These are phyloP conservation scores for Stenoptilia bipunctidactyla DNA, from an alignment of 2,888 invertebrate genomes.

Conservation along the genomic window DNA sequence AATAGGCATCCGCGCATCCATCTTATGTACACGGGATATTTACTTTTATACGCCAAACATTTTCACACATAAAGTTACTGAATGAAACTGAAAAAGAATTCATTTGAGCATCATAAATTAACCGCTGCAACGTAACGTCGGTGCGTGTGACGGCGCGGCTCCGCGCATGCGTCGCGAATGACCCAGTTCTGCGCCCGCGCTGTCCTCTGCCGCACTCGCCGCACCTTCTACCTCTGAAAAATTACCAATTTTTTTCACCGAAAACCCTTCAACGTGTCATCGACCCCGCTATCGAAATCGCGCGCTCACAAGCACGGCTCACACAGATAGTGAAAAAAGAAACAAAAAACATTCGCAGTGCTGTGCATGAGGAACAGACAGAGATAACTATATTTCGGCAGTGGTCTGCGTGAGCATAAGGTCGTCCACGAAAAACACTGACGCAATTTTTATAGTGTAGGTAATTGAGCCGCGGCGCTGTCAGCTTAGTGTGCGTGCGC, in stretches of 20 bases:
- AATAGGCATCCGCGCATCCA: too few relatives aligned
- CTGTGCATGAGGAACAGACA: constrained; percentile 60
- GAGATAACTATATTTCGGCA: constrained; percentile 67
- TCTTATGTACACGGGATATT: too few relatives aligned
- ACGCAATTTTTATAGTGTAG: constrained; percentile 70
- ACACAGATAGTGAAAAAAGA: constrained; percentile 45
- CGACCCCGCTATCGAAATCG: constrained; percentile 69
- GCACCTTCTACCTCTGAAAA: constrained; percentile 44
- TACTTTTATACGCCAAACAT: too few relatives aligned
- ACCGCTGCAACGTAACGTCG: neutral
- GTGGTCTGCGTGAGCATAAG: constrained; percentile 51
- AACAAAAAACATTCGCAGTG: constrained; percentile 52
- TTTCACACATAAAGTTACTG: neutral
- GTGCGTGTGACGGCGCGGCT: neutral
- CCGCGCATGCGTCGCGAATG: constrained; percentile 34
- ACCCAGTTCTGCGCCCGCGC: constrained; percentile 31
- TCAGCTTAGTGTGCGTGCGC: constrained; percentile 63
- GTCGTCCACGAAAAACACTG: constrained; percentile 68
- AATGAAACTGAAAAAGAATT: neutral
- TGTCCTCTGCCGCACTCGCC: constrained; percentile 27
- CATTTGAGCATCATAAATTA: too few relatives aligned
- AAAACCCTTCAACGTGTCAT: constrained; percentile 63
- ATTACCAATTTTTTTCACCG: constrained; percentile 42
- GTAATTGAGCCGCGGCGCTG: constrained; percentile 59
- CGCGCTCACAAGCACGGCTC: constrained; percentile 57